These are phyloP conservation scores for Diceros bicornis DNA, from an alignment of 2,797 vertebrate genomes.

Conservation along the genomic window DNA sequence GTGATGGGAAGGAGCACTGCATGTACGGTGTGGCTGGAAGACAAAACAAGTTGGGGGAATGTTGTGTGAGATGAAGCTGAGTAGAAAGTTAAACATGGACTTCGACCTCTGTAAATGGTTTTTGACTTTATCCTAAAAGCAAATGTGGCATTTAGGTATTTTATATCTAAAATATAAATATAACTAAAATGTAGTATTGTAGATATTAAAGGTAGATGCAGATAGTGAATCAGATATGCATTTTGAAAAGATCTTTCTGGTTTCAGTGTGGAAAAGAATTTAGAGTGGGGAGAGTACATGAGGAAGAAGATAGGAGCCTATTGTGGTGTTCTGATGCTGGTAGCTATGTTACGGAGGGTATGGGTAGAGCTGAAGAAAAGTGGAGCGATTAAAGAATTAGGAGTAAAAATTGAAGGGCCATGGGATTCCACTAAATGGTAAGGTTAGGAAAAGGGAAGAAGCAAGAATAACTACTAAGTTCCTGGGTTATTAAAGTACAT, in stretches of 20 bases:
- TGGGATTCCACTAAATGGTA: neutral
- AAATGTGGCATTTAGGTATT: neutral
- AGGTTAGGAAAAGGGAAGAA: neutral
- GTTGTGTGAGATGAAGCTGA: neutral
- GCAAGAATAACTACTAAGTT: neutral
- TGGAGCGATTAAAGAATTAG: neutral
- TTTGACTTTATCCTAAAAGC: neutral
- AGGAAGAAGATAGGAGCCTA: neutral
- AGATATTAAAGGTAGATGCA: neutral
- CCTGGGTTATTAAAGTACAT: neutral
- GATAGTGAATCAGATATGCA: neutral
- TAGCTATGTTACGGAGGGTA: neutral
- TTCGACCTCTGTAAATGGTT: neutral
- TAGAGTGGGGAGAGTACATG: neutral
- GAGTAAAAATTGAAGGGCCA: neutral
- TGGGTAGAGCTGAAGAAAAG: neutral
- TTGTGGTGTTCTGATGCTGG: neutral
- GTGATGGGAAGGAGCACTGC: rapidly evolving
- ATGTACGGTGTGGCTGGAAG: neutral
- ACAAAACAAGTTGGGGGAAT: neutral
- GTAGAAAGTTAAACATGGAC: neutral
- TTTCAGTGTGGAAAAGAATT: neutral
- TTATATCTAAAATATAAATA: too few species aligned
- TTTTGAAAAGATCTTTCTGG: neutral
- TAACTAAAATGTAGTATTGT: too few species aligned